Conservation (phyloP, 1,140 invertebrate species). For the Helicoverpa armigera region DNA sequence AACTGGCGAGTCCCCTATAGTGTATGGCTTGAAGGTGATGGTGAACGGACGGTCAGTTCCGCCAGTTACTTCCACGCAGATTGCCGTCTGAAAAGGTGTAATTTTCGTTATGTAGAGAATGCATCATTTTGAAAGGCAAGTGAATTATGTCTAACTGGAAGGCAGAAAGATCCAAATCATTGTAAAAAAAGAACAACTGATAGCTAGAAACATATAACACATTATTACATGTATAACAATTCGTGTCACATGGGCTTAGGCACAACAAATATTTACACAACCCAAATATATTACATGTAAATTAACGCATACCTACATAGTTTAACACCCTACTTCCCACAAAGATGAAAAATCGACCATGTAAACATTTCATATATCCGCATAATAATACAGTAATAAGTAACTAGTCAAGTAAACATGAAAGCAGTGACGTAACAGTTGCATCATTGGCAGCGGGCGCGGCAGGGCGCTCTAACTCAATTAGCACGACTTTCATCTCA, state of each 20-base stretch:
- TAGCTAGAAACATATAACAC: background rate
- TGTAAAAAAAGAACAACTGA: background rate
- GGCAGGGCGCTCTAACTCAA: constrained; percentile 69
- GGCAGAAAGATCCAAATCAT: too few relatives aligned
- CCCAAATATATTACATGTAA: background rate
- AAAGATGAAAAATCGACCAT: constrained; percentile 1
- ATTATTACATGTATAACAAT: background rate
- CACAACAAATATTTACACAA: constrained; percentile 27
- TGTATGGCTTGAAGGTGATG: constrained; percentile 91
- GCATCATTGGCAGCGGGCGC: constrained; percentile 50
- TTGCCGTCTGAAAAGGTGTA: constrained; percentile 87
- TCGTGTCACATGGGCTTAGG: too few relatives aligned
- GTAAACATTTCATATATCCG: constrained; percentile 25
- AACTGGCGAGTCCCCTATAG: constrained; percentile 91
- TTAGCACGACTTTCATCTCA: constrained; percentile 78
- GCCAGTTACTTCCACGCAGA: constrained; percentile 91
- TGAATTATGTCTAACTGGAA: background rate
- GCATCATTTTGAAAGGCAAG: too few relatives aligned
- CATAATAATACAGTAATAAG: constrained; percentile 21
- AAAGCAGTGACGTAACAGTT: constrained; percentile 49
- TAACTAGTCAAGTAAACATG: constrained; percentile 23
- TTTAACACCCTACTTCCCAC: constrained; percentile 26
- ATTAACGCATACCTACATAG: background rate
- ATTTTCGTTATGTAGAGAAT: background rate
- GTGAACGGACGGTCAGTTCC: constrained; percentile 91